Evolutionary conservation across 1,140 invertebrate genomes (phyloP).

Genomic region (Neoseiulus cucumeris): DNA sequence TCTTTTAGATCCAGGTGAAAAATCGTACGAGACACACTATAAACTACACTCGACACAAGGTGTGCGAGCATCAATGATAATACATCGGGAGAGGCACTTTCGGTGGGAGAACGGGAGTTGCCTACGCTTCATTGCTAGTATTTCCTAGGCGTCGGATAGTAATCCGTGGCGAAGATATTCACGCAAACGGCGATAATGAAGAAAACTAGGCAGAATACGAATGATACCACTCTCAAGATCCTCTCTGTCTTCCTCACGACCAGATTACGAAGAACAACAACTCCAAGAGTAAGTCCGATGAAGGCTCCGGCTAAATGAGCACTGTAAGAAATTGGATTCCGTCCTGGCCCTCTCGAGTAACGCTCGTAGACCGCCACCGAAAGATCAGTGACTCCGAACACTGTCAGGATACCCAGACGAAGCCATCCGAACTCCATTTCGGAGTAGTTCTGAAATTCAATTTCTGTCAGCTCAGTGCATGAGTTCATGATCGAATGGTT

Average conservation of each 20-base stretch:
- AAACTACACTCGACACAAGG: no score
- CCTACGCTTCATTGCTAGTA: not conserved
- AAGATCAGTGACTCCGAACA: conserved; percentile 50
- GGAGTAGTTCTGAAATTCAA: conserved; percentile 51
- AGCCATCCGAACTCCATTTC: conserved; percentile 73
- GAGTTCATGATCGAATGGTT: not conserved
- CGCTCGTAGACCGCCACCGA: conserved; percentile 61
- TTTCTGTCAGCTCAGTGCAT: not conserved
- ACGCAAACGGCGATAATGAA: conserved; percentile 41
- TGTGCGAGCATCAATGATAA: no score
- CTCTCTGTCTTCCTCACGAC: conserved; percentile 65
- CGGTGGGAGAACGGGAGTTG: no score
- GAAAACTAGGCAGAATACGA: conserved; percentile 47
- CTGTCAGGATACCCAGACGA: conserved; percentile 46
- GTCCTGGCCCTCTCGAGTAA: conserved; percentile 29
- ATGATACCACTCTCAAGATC: conserved; percentile 58
- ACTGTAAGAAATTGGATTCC: conserved; percentile 50
- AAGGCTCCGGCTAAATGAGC: conserved; percentile 70
- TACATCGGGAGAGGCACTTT: no score
- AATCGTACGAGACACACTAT: no score
- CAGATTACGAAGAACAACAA: conserved; percentile 69
- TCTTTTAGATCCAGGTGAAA: no score
- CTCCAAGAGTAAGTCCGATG: conserved; percentile 76
- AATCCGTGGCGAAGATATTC: conserved; percentile 42
- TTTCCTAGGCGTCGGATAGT: conserved; percentile 25